Evolutionary conservation across 1,140 invertebrate species (phyloP), one percentile per base, ranked within the genome.

Genomic region (Drosophila sturtevanti): DNA sequence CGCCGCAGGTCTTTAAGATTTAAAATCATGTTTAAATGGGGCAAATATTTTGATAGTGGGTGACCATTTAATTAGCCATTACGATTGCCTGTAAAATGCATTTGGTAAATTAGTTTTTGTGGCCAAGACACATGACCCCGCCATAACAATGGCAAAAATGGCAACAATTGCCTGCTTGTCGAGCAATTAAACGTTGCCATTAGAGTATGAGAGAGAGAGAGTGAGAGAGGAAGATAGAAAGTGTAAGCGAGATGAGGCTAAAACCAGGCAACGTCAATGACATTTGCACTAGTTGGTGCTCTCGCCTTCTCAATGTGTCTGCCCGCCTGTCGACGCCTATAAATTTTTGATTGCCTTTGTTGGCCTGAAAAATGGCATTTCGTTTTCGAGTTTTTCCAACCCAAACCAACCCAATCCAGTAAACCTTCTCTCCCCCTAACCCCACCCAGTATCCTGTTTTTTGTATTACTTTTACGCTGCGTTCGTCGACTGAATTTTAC

Each of bases 401-500:
- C 3, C 7, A 31, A 31, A 4, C 27, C 27, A 21, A 9, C 41
- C 41, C 16, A 18, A 7, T 1, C 7, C 4, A 44, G 7, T 6
- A 14, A 41, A 16, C 41, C 41, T 18, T 10, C 41, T 44, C 7
- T 10, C 41, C 18, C 7, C 16, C 14, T 9, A 2, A 38, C 34
- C 34, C 34, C 37, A 18, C 10, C 14, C 41, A 3, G 80, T 66
- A 51, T 74, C 48, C 52, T 34, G 24, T 21, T 68, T 73, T 69
- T 64, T 65, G 52, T 60, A 66, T 69, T 70, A 44, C 14, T 70
- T 38, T 38, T 73, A 64, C 64, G 54, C 44, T 22, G 21, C 51
- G 60, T 63, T 61, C 74, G 75, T 38, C 84, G 79, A 79, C 66
- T 84, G 82, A 87, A 87, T 87, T 87, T 89, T 89, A 82, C 79